phyloP scores from a whole-genome alignment of 2,888 invertebrate genomes.

The Agrotis segetum region DNA sequence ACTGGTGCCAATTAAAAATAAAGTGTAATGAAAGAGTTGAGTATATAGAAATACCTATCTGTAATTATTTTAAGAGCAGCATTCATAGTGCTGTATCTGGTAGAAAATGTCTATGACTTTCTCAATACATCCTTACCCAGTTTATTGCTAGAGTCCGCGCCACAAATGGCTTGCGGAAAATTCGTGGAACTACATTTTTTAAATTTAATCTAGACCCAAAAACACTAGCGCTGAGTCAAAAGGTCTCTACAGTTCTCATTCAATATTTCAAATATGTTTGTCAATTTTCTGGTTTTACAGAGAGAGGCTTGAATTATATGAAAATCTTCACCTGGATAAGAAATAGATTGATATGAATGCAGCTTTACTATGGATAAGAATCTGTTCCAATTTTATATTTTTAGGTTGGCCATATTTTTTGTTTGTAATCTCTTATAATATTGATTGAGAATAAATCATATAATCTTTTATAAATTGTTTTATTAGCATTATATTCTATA shows the following conservation, averaged over 20 bases:
- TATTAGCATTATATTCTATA: constrained; percentile 22
- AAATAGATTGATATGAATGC: constrained; percentile 38
- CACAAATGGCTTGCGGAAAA: too few species aligned
- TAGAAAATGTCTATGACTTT: constrained; percentile 18
- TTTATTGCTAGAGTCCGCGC: neutral
- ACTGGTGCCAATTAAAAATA: constrained; percentile 83
- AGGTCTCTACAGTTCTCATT: constrained; percentile 17
- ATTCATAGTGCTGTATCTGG: constrained; percentile 23
- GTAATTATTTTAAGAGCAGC: constrained; percentile 39
- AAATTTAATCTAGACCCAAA: too few species aligned
- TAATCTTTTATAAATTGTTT: constrained; percentile 66
- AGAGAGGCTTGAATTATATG: constrained; percentile 27
- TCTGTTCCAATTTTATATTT: constrained; percentile 54
- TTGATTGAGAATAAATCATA: constrained; percentile 74
- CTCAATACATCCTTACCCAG: neutral
- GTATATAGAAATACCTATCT: constrained; percentile 30
- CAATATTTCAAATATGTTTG: constrained; percentile 15
- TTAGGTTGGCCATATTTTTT: constrained; percentile 78
- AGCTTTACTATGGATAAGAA: constrained; percentile 39
- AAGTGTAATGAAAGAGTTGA: constrained; percentile 36
- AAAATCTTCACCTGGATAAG: neutral
- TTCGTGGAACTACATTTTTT: too few species aligned
- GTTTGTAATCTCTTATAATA: constrained; percentile 72
- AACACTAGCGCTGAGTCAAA: too few species aligned
- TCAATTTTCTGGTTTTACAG: constrained; percentile 46